Percentiles rank a stretch among this genome's conserved stretches.
Evolutionary conservation across 37 sponge, comb jelly and placozoan species (phyloP).

Genomic region (Corticium candelabrum): DNA sequence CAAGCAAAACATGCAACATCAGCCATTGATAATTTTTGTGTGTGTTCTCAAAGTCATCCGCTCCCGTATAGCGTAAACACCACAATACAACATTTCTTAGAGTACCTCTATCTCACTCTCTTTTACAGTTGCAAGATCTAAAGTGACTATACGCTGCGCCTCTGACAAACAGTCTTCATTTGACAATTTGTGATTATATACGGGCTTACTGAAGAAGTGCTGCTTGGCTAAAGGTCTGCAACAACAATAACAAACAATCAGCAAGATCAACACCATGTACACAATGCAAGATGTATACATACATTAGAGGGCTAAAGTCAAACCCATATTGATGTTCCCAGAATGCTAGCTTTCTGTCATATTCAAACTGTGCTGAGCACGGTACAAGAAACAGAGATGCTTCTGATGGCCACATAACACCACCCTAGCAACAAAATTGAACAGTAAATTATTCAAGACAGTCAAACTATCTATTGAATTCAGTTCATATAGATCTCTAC

Average conservation of each 20-base stretch:
- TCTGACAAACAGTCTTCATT: conserved; percentile 34
- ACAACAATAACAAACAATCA: neutral
- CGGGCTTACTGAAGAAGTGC: conserved; percentile 22
- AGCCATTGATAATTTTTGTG: too few species aligned
- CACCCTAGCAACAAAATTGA: conserved; percentile 20
- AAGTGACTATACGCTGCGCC: conserved; percentile 13
- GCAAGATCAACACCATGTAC: neutral
- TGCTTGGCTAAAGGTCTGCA: conserved; percentile 28
- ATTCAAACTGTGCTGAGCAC: conserved; percentile 29
- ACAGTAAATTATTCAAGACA: neutral
- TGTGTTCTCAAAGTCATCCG: too few species aligned
- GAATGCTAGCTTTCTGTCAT: conserved; percentile 22
- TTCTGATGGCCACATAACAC: conserved; percentile 60
- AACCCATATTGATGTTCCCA: conserved; percentile 49
- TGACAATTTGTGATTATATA: conserved; percentile 32
- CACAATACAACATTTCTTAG: neutral
- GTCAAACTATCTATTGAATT: neutral
- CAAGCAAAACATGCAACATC: too few species aligned
- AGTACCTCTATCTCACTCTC: conserved; percentile 38
- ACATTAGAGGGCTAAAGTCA: conserved; percentile 52
- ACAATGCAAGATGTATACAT: neutral
- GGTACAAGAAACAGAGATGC: conserved; percentile 46
- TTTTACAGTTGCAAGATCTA: conserved; percentile 15
- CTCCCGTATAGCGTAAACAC: too few species aligned
- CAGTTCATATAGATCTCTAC: too few species aligned